A percentile compares a stretch with the other conserved stretches of the same genome.
Conservation (phyloP, 2,888 invertebrate species). For the Mythimna ferrago region DNA sequence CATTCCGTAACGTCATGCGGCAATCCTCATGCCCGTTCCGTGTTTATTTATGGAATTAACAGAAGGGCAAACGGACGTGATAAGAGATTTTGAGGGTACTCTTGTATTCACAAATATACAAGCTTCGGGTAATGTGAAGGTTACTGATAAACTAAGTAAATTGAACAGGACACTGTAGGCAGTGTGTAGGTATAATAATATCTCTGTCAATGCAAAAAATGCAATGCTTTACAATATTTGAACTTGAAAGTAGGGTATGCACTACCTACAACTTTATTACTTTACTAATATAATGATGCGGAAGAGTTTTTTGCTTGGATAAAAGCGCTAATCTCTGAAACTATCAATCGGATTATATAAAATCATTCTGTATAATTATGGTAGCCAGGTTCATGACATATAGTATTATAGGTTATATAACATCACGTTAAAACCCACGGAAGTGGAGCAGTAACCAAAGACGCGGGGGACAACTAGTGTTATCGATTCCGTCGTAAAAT, state of each 20-base stretch:
- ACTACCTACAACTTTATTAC: neutral
- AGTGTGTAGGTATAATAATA: slow-evolving; percentile 25
- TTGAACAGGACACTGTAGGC: slow-evolving; percentile 38
- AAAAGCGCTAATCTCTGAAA: no score
- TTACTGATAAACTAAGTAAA: slow-evolving; percentile 63
- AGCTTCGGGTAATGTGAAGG: slow-evolving; percentile 53
- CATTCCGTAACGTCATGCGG: slow-evolving; percentile 58
- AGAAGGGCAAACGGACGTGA: slow-evolving; percentile 73
- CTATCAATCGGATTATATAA: no score
- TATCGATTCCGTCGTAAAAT: slow-evolving; percentile 16
- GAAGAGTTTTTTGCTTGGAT: no score
- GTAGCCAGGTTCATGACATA: no score
- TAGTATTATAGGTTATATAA: no score
- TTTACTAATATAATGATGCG: no score
- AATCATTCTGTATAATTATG: no score
- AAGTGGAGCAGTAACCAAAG: no score
- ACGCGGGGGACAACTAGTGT: neutral
- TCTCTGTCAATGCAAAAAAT: slow-evolving; percentile 20
- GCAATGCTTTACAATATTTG: slow-evolving; percentile 7
- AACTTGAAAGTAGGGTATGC: slow-evolving; percentile 5
- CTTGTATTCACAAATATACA: slow-evolving; percentile 48
- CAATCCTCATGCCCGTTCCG: slow-evolving; percentile 67
- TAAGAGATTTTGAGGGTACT: slow-evolving; percentile 65
- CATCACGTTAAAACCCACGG: no score
- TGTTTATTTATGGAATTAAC: slow-evolving; percentile 77